Base-by-base conservation (phyloP, 2,888 invertebrate species). In the Augiades crinisus region DNA sequence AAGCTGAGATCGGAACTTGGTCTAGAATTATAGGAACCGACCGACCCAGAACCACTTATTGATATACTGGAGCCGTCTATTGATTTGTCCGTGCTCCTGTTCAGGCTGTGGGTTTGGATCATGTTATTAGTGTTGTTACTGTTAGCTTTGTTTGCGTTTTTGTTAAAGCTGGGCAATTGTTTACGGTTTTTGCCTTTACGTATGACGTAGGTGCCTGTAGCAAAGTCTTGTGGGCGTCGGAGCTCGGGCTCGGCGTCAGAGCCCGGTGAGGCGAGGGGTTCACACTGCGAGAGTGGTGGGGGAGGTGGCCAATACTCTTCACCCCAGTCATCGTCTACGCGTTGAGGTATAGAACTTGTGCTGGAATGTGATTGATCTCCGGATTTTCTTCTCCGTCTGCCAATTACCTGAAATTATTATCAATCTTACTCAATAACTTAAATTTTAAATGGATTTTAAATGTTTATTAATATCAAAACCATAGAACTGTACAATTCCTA, bases 161-260 rank as follows among this genome's bases (percentile, higher is more conserved):
- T 91, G 59, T 81, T 82, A 63, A 91, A 86, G 58, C 91, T 92
- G 2, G 92, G 92, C 61, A 95, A 76, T 46, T 93, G 91, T 71
- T 93, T 93, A 40, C 94, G 85, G 61, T 93, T 93, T 67, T 94
- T 92, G 41, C 95, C 94, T 57, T 94, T 92, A 36, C 96, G 90
- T 55, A 96, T 94, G 30, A 96, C 93, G 70, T 96, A 96, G n/a
- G 96, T 96, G 21, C 95, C 95, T 56, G 92, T 81, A 2, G 82
- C 78, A 33, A 81, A 62, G 56, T 85, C 87, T 57, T 80, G 81
- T 21, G 64, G 58, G 27, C 83, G 74, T 36, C 88, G 76, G 12
- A 67, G 64, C 50, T 90, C 89, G 5, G 75, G 66, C 49, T 90
- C 89, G 19, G 64, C 76, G 69, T 94, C 94, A 4, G 94, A 94